Base-by-base conservation (phyloP, 2,113 vertebrate species). In the Dryoscopus gambensis region DNA sequence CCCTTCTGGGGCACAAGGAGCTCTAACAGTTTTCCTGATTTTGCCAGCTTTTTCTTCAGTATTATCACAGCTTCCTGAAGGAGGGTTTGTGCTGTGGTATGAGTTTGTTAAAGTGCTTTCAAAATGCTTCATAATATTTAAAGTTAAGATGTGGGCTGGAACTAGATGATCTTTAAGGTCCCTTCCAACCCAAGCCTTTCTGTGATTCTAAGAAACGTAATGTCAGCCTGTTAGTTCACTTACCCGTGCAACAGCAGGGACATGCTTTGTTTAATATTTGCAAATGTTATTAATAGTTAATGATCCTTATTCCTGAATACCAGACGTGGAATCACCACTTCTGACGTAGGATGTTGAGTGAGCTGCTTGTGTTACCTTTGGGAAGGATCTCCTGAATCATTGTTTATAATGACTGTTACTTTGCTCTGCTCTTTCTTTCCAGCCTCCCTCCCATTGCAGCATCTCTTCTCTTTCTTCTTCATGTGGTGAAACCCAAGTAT, bases 281-380 rank as follows among this genome's bases (percentile, higher is more conserved):
- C 28, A 23, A 40, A 24, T 73, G 17, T 49, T 71, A 37, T 42
- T 65, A 67, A 50, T 50, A 89, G 75, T 47, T 89, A 68, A 57
- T 77, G 31, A 39, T 65, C 71, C 82, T 86, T 81, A 40, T 56
- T 88, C 68, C 70, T 35, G 59, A 59, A 74, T 49, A n/a, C 44
- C 92, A 93, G 85, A 86, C 27, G 1, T 47, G 64, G 88, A 83
- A 93, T 92, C 90, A 90, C 64, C 25, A 3, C 49, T 83, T 85
- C 87, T 94, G 87, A 85, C 15, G 35, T 62, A 64, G 63, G 71
- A 30, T 13, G 21, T 44, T 27, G 25, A 96, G 55, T 60, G 84
- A 96, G 37, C 56, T 64, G 73, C 69, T 47, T 68, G 73, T 91
- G 73, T 89, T 95, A 53, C 73, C 95, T 95, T 92, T 92, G 81